Evolutionary conservation across 2,797 vertebrate genomes (phyloP).

Genomic region (Aplochiton taeniatus): DNA sequence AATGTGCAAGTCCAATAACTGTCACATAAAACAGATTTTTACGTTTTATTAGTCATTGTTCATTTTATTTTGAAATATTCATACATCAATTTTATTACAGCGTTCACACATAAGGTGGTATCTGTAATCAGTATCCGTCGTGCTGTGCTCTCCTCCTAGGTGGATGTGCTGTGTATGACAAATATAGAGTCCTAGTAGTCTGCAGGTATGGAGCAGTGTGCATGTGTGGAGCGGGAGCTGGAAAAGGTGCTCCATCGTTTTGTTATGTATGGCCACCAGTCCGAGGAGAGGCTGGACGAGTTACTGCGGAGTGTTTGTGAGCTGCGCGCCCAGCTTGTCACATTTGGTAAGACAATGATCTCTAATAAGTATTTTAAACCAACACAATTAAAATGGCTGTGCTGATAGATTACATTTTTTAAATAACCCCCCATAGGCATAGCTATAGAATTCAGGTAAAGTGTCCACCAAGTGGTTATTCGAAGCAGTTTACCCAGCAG

Average conservation of each 20-base stretch:
- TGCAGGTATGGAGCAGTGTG: slow-evolving; percentile 87
- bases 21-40: too few species aligned
- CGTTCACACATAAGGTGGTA: not conserved
- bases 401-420: too few species aligned
- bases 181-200: slow-evolving; percentile 36
- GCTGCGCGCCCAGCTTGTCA: slow-evolving; percentile 83
- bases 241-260: slow-evolving; percentile 92
- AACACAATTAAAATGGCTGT: too few species aligned
- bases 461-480: not conserved
- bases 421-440: not conserved
- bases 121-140: not conserved
- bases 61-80: too few species aligned
- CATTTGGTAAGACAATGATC: slow-evolving; percentile 72
- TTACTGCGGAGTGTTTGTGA: slow-evolving; percentile 85
- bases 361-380: not conserved
- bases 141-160: slow-evolving; percentile 29
- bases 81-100: too few species aligned
- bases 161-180: slow-evolving; percentile 42
- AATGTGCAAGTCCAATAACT: too few species aligned
- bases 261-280: slow-evolving; percentile 87
- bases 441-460: too few species aligned
- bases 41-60: too few species aligned
- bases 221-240: slow-evolving; percentile 88
- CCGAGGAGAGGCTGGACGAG: slow-evolving; percentile 87
- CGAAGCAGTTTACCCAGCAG: not conserved